Percentiles rank a stretch among this genome's conserved stretches.
These are phyloP conservation scores for Notechis scutatus DNA, from an alignment of 2,113 vertebrate genomes.

Conservation along the genomic window DNA sequence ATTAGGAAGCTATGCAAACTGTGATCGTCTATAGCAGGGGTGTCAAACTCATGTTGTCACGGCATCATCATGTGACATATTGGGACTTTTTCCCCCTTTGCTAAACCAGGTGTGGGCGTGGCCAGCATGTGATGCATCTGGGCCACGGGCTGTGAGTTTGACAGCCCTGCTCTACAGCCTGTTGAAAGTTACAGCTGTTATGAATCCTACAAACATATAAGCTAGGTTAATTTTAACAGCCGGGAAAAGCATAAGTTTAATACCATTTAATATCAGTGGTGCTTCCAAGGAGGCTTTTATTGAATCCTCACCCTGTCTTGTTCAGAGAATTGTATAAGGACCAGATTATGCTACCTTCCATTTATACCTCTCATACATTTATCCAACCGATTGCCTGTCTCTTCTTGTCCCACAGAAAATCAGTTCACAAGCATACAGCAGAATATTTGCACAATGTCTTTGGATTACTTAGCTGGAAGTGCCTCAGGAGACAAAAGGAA, in stretches of 20 bases:
- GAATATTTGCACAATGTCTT: neutral
- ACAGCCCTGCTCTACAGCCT: neutral
- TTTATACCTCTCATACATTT: neutral
- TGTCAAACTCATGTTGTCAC: too few relatives aligned
- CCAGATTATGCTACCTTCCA: neutral
- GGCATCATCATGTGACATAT: too few relatives aligned
- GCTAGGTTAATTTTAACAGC: neutral
- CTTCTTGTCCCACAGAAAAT: neutral
- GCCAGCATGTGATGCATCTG: too few relatives aligned
- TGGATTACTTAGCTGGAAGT: neutral
- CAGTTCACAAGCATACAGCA: neutral
- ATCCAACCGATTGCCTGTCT: neutral
- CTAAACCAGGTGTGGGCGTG: too few relatives aligned
- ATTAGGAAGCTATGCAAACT: neutral
- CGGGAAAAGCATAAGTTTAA: neutral
- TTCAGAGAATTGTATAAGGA: neutral
- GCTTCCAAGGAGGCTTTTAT: neutral
- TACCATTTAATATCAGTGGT: neutral
- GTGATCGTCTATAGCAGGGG: neutral
- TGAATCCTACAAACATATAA: neutral
- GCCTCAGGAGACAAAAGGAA: neutral
- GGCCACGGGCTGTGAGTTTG: too few relatives aligned
- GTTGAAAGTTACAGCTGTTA: neutral
- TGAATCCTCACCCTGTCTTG: neutral
- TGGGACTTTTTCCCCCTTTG: too few relatives aligned